Evolutionary conservation across 2,888 invertebrate species (phyloP).

Genomic region (Agriotes lineatus): DNA sequence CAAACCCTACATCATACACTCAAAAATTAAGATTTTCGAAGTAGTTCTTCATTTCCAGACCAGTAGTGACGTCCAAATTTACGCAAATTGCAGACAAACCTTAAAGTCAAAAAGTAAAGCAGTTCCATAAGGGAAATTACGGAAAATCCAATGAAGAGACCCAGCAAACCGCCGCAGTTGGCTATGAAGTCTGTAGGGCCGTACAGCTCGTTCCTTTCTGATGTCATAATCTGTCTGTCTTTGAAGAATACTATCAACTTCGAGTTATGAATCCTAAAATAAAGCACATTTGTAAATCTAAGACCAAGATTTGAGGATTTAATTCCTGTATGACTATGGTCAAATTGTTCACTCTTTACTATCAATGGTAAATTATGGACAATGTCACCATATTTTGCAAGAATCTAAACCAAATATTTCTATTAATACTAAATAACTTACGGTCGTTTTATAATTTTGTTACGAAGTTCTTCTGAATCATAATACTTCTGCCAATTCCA

Average conservation of each 20-base stretch:
- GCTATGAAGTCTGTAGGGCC: slow-evolving; percentile 71
- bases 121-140: slow-evolving; percentile 74
- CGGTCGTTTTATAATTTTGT: neutral
- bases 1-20: no score
- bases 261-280: slow-evolving; percentile 53
- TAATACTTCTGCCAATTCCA: slow-evolving; percentile 18
- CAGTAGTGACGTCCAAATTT: slow-evolving; percentile 64
- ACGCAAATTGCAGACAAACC: slow-evolving; percentile 67
- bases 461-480: neutral
- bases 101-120: slow-evolving; percentile 70
- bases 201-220: slow-evolving; percentile 70
- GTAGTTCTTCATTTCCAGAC: slow-evolving; percentile 52
- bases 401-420: no score
- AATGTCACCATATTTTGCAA: no score
- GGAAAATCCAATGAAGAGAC: slow-evolving; percentile 75
- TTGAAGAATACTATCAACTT: slow-evolving; percentile 72
- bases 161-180: slow-evolving; percentile 71
- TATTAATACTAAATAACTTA: no score
- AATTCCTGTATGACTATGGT: no score
- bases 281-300: no score
- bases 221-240: slow-evolving; percentile 72
- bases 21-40: neutral
- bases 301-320: no score
- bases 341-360: no score
- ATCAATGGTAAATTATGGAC: no score